phyloP scores from a whole-genome alignment of 2,113 vertebrate species.

The Dicaeum eximium region DNA sequence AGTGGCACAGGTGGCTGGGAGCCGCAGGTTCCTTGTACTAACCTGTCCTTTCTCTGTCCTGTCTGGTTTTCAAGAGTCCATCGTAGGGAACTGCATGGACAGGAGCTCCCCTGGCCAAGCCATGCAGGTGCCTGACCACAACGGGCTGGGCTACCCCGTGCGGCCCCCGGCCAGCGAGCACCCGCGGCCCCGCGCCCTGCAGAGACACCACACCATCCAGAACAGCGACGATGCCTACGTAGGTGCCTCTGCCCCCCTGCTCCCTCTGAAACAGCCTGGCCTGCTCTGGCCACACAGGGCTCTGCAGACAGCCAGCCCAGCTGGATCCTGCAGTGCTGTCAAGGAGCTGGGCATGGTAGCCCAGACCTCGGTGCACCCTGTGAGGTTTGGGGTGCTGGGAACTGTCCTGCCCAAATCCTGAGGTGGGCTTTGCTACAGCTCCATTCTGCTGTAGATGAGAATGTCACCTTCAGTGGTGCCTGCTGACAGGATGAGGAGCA shows the following conservation, averaged over 20 bases:
- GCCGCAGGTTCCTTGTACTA: neutral
- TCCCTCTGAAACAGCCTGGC: neutral
- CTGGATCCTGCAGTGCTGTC: neutral
- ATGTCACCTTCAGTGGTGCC: neutral
- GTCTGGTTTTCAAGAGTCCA: slow-evolving; percentile 62
- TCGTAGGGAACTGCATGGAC: slow-evolving; percentile 80
- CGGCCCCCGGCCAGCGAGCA: slow-evolving; percentile 74
- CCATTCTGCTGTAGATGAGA: neutral
- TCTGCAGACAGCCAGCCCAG: neutral
- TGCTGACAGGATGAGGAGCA: neutral
- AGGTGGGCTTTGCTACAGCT: neutral
- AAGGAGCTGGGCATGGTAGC: neutral
- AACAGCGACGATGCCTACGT: slow-evolving; percentile 96
- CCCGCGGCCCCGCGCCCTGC: slow-evolving; percentile 83
- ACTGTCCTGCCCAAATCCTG: neutral
- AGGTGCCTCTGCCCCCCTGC: slow-evolving; percentile 30
- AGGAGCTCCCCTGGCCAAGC: slow-evolving; percentile 79
- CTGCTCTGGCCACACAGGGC: neutral
- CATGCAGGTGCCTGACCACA: slow-evolving; percentile 89
- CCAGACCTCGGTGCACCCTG: neutral
- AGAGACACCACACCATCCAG: slow-evolving; percentile 98
- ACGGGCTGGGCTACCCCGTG: slow-evolving; percentile 79
- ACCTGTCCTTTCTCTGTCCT: neutral
- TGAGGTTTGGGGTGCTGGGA: neutral
- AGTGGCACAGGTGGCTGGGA: fast-evolving